phyloP scores from a whole-genome alignment of 1,140 invertebrate species.

The Heliconius melpomene region DNA sequence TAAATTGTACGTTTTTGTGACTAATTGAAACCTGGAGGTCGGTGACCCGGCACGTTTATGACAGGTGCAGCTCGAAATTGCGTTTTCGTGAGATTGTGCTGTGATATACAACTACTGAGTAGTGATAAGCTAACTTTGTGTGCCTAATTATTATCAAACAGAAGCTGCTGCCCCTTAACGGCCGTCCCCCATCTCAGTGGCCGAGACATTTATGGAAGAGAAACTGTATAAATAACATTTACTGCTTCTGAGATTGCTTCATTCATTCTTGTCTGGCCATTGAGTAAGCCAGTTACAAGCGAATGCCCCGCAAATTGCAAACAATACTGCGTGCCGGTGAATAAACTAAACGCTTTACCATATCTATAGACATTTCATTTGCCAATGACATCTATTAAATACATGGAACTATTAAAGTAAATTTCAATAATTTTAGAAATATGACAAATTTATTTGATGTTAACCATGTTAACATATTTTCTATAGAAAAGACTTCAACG shows the following conservation, averaged over 20 bases:
- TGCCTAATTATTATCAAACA: constrained; percentile 54
- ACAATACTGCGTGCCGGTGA: constrained; percentile 56
- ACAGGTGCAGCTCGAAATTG: constrained; percentile 74
- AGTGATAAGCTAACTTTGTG: constrained; percentile 55
- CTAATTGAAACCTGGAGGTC: constrained; percentile 68
- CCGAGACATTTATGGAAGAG: constrained; percentile 68
- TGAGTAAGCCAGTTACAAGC: constrained; percentile 63
- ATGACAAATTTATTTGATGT: not conserved
- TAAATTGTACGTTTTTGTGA: constrained; percentile 60
- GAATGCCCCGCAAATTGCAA: constrained; percentile 60
- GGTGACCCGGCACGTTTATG: constrained; percentile 62
- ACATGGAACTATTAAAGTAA: constrained; percentile 12
- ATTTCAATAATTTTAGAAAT: not conserved
- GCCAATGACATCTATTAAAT: constrained; percentile 44
- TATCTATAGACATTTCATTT: constrained; percentile 66
- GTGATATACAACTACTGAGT: constrained; percentile 67
- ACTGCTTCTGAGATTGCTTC: constrained; percentile 70
- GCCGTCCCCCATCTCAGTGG: constrained; percentile 53
- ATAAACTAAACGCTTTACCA: constrained; percentile 60
- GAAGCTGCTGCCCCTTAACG: constrained; percentile 68
- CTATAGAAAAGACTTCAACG: constrained; percentile 55
- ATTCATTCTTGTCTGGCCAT: constrained; percentile 74
- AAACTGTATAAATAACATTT: constrained; percentile 72
- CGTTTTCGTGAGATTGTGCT: constrained; percentile 75
- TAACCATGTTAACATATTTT: not conserved